phyloP scores from a whole-genome alignment of 2,888 invertebrate species.

The Oasisia sp. region DNA sequence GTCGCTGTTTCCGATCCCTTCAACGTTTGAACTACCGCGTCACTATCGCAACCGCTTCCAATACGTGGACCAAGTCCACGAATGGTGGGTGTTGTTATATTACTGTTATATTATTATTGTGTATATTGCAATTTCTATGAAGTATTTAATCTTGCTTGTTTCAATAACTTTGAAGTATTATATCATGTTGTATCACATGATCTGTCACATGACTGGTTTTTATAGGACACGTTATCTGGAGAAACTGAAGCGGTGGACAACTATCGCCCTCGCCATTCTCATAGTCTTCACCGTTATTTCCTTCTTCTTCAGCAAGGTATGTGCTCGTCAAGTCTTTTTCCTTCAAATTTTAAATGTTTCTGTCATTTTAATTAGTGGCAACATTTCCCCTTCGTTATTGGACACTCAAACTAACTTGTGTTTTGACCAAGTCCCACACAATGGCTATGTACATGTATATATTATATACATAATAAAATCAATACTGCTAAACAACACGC shows the following conservation, averaged over 20 bases:
- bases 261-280: background rate
- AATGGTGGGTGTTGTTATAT: conserved; percentile 67
- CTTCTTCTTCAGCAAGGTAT: background rate
- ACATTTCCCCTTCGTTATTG: too few species aligned
- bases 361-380: too few species aligned
- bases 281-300: background rate
- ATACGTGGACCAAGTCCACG: conserved; percentile 70
- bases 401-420: too few species aligned
- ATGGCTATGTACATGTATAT: too few species aligned
- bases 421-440: too few species aligned
- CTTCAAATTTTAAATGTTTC: too few species aligned
- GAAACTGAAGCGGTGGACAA: background rate
- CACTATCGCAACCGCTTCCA: conserved; percentile 78
- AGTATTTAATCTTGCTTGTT: background rate
- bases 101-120: too few species aligned
- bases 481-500: too few species aligned
- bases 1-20: conserved; percentile 77
- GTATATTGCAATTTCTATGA: conserved; percentile 17
- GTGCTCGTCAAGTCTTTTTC: too few species aligned
- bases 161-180: background rate
- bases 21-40: conserved; percentile 78
- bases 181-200: background rate
- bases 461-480: too few species aligned
- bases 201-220: background rate
- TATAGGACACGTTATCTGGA: background rate